These are phyloP conservation scores for Zelostemma sp. DNA, from an alignment of 1,140 invertebrate species.

Conservation along the genomic window DNA sequence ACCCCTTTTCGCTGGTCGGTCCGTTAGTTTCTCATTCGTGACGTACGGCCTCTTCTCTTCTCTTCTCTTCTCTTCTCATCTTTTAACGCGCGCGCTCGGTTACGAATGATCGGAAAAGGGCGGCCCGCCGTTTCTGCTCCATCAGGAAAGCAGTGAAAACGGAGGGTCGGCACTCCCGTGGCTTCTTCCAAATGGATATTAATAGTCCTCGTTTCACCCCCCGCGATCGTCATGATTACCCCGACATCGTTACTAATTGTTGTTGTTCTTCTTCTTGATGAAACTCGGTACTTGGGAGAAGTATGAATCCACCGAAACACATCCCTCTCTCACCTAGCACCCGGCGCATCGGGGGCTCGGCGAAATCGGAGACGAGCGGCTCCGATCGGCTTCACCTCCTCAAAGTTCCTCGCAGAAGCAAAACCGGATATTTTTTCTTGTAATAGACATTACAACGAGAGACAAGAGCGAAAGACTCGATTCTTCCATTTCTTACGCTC, in stretches of 20 bases:
- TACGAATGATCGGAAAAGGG: slow-evolving; percentile 36
- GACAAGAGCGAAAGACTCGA: slow-evolving; percentile 36
- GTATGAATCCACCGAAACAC: no score
- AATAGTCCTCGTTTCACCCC: slow-evolving; percentile 58
- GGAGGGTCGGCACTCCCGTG: slow-evolving; percentile 27
- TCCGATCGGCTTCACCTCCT: slow-evolving; percentile 50
- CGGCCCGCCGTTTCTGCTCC: no score
- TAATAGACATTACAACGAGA: slow-evolving; percentile 46
- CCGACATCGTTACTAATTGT: no score
- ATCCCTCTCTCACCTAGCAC: no score
- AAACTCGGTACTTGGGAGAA: slow-evolving; percentile 50
- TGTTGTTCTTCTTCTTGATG: slow-evolving; percentile 66
- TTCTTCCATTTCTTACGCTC: slow-evolving; percentile 35
- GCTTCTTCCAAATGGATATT: slow-evolving; percentile 65
- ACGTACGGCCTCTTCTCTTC: slow-evolving; percentile 25
- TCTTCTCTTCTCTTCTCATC: slow-evolving; percentile 25
- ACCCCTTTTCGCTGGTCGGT: slow-evolving; percentile 35
- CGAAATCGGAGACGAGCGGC: slow-evolving; percentile 44
- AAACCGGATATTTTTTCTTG: slow-evolving; percentile 46
- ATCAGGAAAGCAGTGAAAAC: no score
- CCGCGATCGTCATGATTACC: slow-evolving; percentile 63
- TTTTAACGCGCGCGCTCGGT: slow-evolving; percentile 37
- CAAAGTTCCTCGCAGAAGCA: slow-evolving; percentile 42
- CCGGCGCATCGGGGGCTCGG: no score
- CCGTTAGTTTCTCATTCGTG: slow-evolving; percentile 47